Conservation (phyloP, 2,888 invertebrate species). For the Drosophila anomalata region DNA sequence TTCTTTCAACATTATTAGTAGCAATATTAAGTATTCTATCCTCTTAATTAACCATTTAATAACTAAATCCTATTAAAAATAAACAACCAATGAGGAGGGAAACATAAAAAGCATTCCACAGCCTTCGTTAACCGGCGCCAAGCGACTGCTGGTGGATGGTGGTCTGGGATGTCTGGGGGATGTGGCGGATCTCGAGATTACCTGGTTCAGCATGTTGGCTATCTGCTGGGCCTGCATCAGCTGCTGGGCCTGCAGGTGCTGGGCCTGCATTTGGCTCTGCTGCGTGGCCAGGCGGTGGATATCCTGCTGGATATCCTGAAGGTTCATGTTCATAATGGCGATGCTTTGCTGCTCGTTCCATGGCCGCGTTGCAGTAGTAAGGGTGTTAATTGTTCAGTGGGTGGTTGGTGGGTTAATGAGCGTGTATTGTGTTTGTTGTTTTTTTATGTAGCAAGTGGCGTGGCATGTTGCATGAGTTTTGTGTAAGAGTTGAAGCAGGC, state of each 20-base stretch:
- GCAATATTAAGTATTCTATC: not conserved
- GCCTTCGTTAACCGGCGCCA: conserved; percentile 11
- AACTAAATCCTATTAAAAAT: not conserved
- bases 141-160: conserved; percentile 1
- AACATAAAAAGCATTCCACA: conserved; percentile 27
- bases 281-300: conserved; percentile 94
- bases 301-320: conserved; percentile 97
- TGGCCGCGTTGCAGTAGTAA: conserved; percentile 37
- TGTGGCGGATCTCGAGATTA: conserved; percentile 55
- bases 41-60: not conserved
- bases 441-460: conserved; percentile 21
- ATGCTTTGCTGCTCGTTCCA: conserved; percentile 83
- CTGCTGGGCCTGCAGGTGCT: conserved; percentile 86
- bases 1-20: not conserved
- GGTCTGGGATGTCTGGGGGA: not conserved
- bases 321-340: conserved; percentile 92
- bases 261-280: conserved; percentile 89
- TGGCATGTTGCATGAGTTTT: conserved; percentile 35
- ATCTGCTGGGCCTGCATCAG: conserved; percentile 86
- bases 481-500: conserved; percentile 47
- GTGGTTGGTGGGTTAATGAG: conserved; percentile 30
- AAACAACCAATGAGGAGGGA: not conserved
- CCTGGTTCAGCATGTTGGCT: conserved; percentile 84
- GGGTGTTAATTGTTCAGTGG: conserved; percentile 30
- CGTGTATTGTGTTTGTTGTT: conserved; percentile 24